These are phyloP conservation scores for Coilia nasus DNA, from an alignment of 2,797 vertebrate species.

Conservation along the genomic window DNA sequence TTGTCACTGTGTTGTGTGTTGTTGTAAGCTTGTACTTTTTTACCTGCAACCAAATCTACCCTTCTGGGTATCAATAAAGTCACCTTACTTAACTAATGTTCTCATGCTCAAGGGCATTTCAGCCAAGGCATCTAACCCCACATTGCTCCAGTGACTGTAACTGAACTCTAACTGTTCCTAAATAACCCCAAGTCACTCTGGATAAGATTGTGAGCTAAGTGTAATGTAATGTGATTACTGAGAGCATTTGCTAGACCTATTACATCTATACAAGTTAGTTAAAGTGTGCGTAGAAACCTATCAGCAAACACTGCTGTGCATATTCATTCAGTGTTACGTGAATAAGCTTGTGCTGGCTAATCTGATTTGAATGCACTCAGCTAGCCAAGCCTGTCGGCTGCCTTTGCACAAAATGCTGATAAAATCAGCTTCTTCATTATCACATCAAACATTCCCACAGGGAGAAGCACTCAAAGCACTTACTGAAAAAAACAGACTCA, in stretches of 20 bases:
- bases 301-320: not conserved
- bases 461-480: not conserved
- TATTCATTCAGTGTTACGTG: not conserved
- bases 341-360: not conserved
- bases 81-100: no score
- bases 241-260: not conserved
- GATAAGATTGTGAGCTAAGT: no score
- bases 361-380: not conserved
- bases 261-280: not conserved
- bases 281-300: not conserved
- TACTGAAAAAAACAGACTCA: not conserved
- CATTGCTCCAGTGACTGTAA: no score
- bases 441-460: not conserved
- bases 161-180: no score
- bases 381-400: not conserved
- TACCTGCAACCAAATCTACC: no score
- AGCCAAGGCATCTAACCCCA: no score
- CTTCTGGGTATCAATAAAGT: no score
- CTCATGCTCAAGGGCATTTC: no score
- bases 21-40: no score
- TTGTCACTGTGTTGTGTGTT: no score
- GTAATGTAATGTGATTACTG: no score
- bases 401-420: not conserved
- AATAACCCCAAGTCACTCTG: no score
- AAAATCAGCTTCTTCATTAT: conserved; percentile 21